Conservation (phyloP, 2,797 vertebrate species). For the Sebastiscus albofasciatus region DNA sequence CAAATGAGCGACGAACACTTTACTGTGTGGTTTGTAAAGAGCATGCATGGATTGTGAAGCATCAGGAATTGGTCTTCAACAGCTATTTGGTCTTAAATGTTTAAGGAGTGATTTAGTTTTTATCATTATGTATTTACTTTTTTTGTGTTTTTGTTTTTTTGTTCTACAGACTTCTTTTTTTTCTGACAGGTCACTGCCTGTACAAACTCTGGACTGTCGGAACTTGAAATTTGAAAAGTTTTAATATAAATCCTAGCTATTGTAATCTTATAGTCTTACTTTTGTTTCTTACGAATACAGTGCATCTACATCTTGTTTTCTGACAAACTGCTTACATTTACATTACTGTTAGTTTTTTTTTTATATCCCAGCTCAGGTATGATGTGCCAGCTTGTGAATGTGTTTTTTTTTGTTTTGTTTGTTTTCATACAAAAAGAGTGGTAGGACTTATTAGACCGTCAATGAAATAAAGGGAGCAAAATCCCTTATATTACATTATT, state of each 20-base stretch:
- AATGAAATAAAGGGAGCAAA: conserved; percentile 62
- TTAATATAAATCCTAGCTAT: conserved; percentile 93
- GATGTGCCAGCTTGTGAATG: conserved; percentile 99
- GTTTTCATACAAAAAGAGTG: conserved; percentile 68
- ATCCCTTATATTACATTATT: conserved; percentile 58
- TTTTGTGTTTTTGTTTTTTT: conserved; percentile 78
- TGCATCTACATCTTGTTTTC: conserved; percentile 76
- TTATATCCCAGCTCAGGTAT: conserved; percentile 99
- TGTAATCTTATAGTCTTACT: conserved; percentile 98
- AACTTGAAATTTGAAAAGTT: conserved; percentile 93
- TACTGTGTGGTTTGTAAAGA: conserved; percentile 78
- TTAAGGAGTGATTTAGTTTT: conserved; percentile 87
- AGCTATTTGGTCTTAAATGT: conserved; percentile 98
- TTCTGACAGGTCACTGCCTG: conserved; percentile 81
- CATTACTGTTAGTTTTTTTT: conserved; percentile 91
- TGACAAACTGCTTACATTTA: conserved; percentile 92
- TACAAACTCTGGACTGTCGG: conserved; percentile 91
- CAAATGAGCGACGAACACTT: conserved; percentile 53
- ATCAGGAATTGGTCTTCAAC: conserved; percentile 87
- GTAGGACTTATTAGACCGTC: conserved; percentile 65
- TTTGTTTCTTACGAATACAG: conserved; percentile 83
- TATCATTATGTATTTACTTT: conserved; percentile 80
- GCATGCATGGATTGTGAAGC: conserved; percentile 95
- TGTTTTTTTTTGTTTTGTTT: conserved; percentile 60
- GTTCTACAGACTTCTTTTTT: conserved; percentile 80